A percentile compares a stretch with the other conserved stretches of the same genome.
Conservation (phyloP, 1,140 invertebrate species). For the Bombus ignitus region DNA sequence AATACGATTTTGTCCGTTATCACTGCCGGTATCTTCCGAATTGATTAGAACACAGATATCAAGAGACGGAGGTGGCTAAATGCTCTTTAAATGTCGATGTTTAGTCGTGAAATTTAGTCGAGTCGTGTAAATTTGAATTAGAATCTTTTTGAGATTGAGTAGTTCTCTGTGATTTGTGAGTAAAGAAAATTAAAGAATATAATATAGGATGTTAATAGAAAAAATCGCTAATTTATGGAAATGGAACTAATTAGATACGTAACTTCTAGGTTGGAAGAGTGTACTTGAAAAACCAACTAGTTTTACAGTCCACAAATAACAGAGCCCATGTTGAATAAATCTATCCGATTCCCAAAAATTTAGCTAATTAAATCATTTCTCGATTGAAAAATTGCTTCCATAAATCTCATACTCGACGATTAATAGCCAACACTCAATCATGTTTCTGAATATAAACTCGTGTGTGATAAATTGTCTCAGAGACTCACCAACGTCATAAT, state of each 20-base stretch:
- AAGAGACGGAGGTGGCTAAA: not conserved
- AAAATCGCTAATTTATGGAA: too few relatives aligned
- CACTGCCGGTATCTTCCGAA: not conserved
- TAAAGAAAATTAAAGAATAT: not conserved
- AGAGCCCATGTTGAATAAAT: not conserved
- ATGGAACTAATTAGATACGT: not conserved
- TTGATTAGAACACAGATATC: not conserved
- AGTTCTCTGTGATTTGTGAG: not conserved
- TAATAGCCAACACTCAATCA: constrained; percentile 23
- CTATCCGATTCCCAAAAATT: not conserved
- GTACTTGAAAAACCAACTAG: not conserved
- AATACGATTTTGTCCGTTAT: not conserved
- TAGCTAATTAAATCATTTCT: constrained; percentile 11
- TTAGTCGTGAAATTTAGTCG: too few relatives aligned
- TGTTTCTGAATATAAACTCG: not conserved
- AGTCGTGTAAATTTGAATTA: not conserved
- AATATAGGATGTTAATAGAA: too few relatives aligned
- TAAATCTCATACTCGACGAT: constrained; percentile 12
- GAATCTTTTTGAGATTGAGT: not conserved
- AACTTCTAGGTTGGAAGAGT: too few relatives aligned
- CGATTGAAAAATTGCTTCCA: constrained; percentile 10
- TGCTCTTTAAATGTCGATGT: not conserved
- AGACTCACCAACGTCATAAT: not conserved
- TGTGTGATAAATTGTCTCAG: not conserved
- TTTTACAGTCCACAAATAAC: not conserved